A percentile compares a stretch with the other conserved stretches of the same genome.
Conservation (phyloP, 2,888 invertebrate species). For the Coenonympha glycerion region DNA sequence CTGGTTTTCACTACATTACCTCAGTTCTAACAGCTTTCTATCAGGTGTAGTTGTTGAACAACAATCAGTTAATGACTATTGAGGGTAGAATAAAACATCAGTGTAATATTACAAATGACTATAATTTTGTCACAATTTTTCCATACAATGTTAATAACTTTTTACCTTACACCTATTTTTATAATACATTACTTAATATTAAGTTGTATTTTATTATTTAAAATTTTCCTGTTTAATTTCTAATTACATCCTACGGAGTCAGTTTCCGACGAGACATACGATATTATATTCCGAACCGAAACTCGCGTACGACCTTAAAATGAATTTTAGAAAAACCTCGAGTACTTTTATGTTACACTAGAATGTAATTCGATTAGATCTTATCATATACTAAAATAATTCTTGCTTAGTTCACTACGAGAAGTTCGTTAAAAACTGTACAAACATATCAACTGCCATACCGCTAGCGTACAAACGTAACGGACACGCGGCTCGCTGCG, state of each 20-base stretch:
- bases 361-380: constrained; percentile 75
- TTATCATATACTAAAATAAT: constrained; percentile 73
- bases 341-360: constrained; percentile 68
- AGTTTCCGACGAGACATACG: constrained; percentile 55
- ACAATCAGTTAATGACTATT: neutral
- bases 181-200: constrained; percentile 75
- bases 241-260: constrained; percentile 70
- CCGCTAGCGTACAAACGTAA: constrained; percentile 53
- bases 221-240: constrained; percentile 71
- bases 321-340: constrained; percentile 56
- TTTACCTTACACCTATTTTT: constrained; percentile 70
- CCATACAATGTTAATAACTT: constrained; percentile 77
- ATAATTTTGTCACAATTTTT: constrained; percentile 78
- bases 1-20: too few relatives aligned
- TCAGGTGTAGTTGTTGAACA: too few relatives aligned
- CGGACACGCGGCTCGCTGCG: constrained; percentile 44
- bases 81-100: constrained; percentile 58
- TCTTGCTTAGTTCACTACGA: constrained; percentile 70
- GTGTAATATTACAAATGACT: constrained; percentile 77
- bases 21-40: too few relatives aligned
- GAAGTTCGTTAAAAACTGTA: constrained; percentile 74
- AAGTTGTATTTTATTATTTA: constrained; percentile 72
- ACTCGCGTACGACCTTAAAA: constrained; percentile 59
- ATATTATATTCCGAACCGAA: constrained; percentile 46
- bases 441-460: constrained; percentile 65